Conservation (phyloP, 2,888 invertebrate species). For the Tetanocera ferruginea region DNA sequence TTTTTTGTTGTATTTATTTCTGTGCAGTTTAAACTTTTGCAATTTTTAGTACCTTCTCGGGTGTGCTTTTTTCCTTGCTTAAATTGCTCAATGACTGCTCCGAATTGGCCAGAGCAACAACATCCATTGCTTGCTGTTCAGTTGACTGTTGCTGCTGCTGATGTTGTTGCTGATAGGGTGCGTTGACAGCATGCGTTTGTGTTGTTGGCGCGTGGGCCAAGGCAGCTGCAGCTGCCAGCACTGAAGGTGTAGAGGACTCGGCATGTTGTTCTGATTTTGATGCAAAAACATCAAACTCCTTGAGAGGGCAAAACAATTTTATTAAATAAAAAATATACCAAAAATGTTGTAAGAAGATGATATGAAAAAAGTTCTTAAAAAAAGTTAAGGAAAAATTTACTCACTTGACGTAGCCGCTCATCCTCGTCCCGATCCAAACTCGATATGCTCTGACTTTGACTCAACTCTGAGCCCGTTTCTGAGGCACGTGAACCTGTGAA, state of each 20-base stretch:
- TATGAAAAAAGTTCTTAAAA: slow-evolving; percentile 13
- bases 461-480: slow-evolving; percentile 75
- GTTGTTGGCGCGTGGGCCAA: slow-evolving; percentile 55
- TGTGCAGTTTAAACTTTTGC: background rate
- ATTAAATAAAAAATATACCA: background rate
- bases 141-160: slow-evolving; percentile 41
- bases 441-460: slow-evolving; percentile 86
- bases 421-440: slow-evolving; percentile 91
- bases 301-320: slow-evolving; percentile 41
- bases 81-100: slow-evolving; percentile 69
- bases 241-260: slow-evolving; percentile 50
- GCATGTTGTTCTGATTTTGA: slow-evolving; percentile 61
- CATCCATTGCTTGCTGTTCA: slow-evolving; percentile 29
- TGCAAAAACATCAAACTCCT: slow-evolving; percentile 69
- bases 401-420: slow-evolving; percentile 65
- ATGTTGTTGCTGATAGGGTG: background rate
- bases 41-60: slow-evolving; percentile 76
- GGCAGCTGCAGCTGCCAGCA: slow-evolving; percentile 60
- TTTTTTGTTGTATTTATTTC: too few relatives aligned
- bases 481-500: slow-evolving; percentile 74
- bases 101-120: slow-evolving; percentile 14
- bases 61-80: slow-evolving; percentile 82
- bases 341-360: slow-evolving; percentile 21
- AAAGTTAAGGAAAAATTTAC: slow-evolving; percentile 31
- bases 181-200: slow-evolving; percentile 35